Conservation (phyloP, 2,797 vertebrate genomes). For the Parambassis ranga region DNA sequence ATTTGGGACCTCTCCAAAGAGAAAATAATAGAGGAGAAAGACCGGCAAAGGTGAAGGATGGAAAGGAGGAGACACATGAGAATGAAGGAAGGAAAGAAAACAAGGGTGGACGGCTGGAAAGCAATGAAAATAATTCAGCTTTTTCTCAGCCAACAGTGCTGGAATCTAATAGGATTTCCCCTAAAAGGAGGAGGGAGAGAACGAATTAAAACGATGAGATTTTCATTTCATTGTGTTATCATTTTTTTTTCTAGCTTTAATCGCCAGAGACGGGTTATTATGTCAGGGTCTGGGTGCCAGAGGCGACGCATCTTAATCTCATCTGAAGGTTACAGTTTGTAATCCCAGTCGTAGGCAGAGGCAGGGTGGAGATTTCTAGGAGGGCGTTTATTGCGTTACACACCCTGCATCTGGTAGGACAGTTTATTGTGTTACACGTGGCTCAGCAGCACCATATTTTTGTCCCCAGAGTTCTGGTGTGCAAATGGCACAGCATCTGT, state of each 20-base stretch:
- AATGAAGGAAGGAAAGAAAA: background rate
- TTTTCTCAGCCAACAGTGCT: constrained; percentile 23
- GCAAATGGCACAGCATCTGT: constrained; percentile 65
- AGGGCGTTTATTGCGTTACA: constrained; percentile 62
- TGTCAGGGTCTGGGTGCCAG: constrained; percentile 44
- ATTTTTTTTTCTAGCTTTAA: constrained; percentile 47
- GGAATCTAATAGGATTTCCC: constrained; percentile 53
- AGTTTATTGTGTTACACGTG: constrained; percentile 63
- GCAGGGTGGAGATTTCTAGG: constrained; percentile 14
- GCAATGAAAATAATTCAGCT: constrained; percentile 19
- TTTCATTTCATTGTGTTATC: constrained; percentile 65
- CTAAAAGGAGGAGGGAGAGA: constrained; percentile 41
- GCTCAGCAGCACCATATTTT: constrained; percentile 18
- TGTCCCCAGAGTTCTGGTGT: constrained; percentile 64
- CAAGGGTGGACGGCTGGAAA: too few relatives aligned
- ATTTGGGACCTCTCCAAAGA: constrained; percentile 7
- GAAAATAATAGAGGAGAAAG: background rate
- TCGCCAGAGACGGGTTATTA: constrained; percentile 54
- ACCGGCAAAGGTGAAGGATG: background rate
- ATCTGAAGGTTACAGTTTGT: constrained; percentile 68
- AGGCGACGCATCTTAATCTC: constrained; percentile 61
- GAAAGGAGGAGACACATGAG: background rate
- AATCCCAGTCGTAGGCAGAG: constrained; percentile 52
- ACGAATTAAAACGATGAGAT: constrained; percentile 57
- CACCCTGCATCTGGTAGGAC: constrained; percentile 66